These are phyloP conservation scores for Perizoma affinitatum DNA, from an alignment of 2,888 invertebrate species.

Conservation along the genomic window DNA sequence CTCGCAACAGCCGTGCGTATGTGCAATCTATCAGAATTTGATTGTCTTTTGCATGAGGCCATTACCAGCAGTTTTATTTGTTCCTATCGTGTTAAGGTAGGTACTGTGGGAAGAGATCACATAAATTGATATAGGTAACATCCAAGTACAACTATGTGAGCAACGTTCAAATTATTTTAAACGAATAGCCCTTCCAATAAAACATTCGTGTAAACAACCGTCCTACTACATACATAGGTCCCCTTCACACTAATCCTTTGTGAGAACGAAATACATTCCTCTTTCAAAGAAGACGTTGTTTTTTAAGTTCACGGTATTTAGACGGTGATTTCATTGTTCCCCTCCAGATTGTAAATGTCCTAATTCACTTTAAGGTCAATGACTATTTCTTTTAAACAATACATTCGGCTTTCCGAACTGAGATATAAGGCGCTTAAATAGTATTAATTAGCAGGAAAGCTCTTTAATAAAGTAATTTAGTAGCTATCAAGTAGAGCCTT, in stretches of 20 bases:
- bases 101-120: slow-evolving; percentile 4
- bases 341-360: slow-evolving; percentile 46
- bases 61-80: slow-evolving; percentile 37
- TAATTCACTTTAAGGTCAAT: slow-evolving; percentile 60
- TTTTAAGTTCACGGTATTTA: slow-evolving; percentile 58
- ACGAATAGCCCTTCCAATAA: slow-evolving; percentile 29
- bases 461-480: slow-evolving; percentile 67
- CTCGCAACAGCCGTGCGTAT: slow-evolving; percentile 43
- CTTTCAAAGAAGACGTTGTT: slow-evolving; percentile 55
- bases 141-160: slow-evolving; percentile 14
- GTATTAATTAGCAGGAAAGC: slow-evolving; percentile 67
- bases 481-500: slow-evolving; percentile 58
- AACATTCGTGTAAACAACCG: slow-evolving; percentile 45
- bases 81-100: slow-evolving; percentile 17
- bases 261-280: slow-evolving; percentile 65
- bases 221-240: slow-evolving; percentile 56
- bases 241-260: slow-evolving; percentile 59
- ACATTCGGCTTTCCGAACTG: slow-evolving; percentile 54
- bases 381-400: slow-evolving; percentile 56
- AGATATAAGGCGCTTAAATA: slow-evolving; percentile 57
- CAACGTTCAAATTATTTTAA: slow-evolving; percentile 14
- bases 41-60: slow-evolving; percentile 53
- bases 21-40: slow-evolving; percentile 59
- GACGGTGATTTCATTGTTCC: slow-evolving; percentile 61
- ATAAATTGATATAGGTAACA: slow-evolving; percentile 3